Evolutionary conservation across 2,113 vertebrate genomes (phyloP), one percentile per base, ranked within the genome.

Genomic region (Solenodon paradoxus): DNA sequence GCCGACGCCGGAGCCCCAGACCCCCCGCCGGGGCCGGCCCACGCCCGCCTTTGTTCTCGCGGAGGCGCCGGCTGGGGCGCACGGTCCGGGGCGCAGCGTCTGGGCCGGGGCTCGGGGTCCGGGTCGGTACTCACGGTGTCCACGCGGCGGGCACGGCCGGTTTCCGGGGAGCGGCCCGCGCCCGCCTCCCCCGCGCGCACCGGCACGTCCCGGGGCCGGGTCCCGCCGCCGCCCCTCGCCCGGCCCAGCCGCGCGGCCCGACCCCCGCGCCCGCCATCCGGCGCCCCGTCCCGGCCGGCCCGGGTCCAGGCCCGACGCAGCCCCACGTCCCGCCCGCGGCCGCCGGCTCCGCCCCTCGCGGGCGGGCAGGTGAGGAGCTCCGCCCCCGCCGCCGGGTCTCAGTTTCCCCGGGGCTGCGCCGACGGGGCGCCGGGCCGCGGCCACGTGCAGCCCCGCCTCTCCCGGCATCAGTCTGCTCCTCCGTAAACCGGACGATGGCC

Each of bases 1-100:
- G 4, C 53, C 16, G 53, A 13, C 15, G 9, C 53, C 53, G n/a
- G n/a, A n/a, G n/a, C 68, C 68, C 68, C 9, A 32, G 12, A 9
- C 26, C n/a, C 40, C 0, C 2, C 12, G 59, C 10, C 1, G 20
- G 30, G 13, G 35, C 71, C 30, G 35, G 84, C 78, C 87, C 82
- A 30, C 94, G 92, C 94, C 95, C 74, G 94, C 92, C 95, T 97
- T 97, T 96, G 97, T 97, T 94, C 77, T n/a, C n/a, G 51, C n/a
- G 61, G 53, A 77, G 30, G 88, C 61, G 47, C 90, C 0, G 40
- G n/a, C 55, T 30, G 69, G 81, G 47, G 88, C 51, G n/a, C 75
- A 19, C 9, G 16, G 28, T 30, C 28, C 17, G 49, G 30, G 45
- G 2, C 3, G 0, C 4, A 5, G 19, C 59, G 15, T 11, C 26